A percentile compares a stretch with the other conserved stretches of the same genome.
Conservation (phyloP, 1,140 invertebrate genomes). For the Stenopsyche tienmushanensis region DNA sequence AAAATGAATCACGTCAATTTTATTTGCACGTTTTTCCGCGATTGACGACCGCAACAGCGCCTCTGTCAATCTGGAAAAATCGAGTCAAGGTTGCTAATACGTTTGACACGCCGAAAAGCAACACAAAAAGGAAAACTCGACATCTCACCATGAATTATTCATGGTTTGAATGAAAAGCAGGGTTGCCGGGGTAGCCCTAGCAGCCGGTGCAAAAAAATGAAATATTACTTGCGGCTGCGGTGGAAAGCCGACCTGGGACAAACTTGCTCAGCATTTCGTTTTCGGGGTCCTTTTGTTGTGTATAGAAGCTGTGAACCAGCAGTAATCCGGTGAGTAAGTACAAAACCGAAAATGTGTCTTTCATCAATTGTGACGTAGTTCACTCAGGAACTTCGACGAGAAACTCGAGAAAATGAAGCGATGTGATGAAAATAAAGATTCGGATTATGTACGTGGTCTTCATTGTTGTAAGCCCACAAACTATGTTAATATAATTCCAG, state of each 20-base stretch:
- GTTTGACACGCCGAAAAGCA: slow-evolving; percentile 16
- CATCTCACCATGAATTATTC: slow-evolving; percentile 20
- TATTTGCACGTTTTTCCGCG: no score
- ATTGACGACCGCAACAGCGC: background rate
- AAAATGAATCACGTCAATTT: no score
- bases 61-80: slow-evolving; percentile 23
- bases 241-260: background rate
- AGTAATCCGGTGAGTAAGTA: background rate
- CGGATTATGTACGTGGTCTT: no score
- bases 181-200: slow-evolving; percentile 1
- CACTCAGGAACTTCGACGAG: background rate
- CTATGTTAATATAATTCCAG: no score
- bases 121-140: slow-evolving; percentile 16
- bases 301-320: background rate
- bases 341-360: background rate
- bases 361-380: background rate
- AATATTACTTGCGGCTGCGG: slow-evolving; percentile 14
- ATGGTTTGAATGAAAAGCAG: slow-evolving; percentile 15
- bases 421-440: no score
- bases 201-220: slow-evolving; percentile 9
- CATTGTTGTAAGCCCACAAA: no score
- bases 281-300: slow-evolving; percentile 2
- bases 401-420: no score
- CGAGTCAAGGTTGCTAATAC: slow-evolving; percentile 15
- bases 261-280: background rate